These are phyloP conservation scores for Palythoa grandiflora DNA, from an alignment of 92 coral and sea anemone species.

Conservation along the genomic window DNA sequence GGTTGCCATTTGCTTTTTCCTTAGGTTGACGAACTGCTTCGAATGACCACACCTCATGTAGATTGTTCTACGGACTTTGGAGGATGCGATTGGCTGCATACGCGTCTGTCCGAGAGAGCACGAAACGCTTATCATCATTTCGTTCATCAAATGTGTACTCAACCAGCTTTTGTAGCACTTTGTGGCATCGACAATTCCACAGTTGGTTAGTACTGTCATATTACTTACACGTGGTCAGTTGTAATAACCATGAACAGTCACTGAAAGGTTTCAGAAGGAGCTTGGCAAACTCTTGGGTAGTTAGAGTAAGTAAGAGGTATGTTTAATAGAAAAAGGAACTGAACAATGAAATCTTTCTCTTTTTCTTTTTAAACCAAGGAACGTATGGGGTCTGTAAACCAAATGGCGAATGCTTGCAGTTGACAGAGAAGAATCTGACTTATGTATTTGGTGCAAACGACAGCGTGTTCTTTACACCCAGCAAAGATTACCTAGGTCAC, in stretches of 20 bases:
- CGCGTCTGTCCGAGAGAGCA: slow-evolving; percentile 24
- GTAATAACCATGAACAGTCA: slow-evolving; percentile 14
- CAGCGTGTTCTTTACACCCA: slow-evolving; percentile 38
- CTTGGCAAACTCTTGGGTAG: slow-evolving; percentile 10
- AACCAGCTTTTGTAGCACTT: slow-evolving; percentile 34
- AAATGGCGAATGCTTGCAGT: slow-evolving; percentile 5
- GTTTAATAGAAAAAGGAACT: slow-evolving; percentile 9
- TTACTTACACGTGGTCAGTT: not conserved
- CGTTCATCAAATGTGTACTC: slow-evolving; percentile 33
- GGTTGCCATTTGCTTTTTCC: not conserved
- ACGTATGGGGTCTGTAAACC: not conserved
- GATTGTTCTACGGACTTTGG: slow-evolving; percentile 27
- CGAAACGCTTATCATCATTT: slow-evolving; percentile 29
- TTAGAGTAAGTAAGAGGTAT: not conserved
- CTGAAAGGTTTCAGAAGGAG: slow-evolving; percentile 21
- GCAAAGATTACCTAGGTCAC: slow-evolving; percentile 18
- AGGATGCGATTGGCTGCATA: slow-evolving; percentile 18
- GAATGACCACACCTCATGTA: not conserved
- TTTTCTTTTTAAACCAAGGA: not conserved
- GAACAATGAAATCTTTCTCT: slow-evolving; percentile 2
- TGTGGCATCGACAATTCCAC: slow-evolving; percentile 38
- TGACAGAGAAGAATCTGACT: slow-evolving; percentile 21
- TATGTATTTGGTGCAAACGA: slow-evolving; percentile 27
- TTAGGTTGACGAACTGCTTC: slow-evolving; percentile 28
- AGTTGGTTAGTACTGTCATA: slow-evolving; percentile 23